Base-by-base conservation (phyloP, 2,113 vertebrate species). In the Poeciliopsis turrubarensis region DNA sequence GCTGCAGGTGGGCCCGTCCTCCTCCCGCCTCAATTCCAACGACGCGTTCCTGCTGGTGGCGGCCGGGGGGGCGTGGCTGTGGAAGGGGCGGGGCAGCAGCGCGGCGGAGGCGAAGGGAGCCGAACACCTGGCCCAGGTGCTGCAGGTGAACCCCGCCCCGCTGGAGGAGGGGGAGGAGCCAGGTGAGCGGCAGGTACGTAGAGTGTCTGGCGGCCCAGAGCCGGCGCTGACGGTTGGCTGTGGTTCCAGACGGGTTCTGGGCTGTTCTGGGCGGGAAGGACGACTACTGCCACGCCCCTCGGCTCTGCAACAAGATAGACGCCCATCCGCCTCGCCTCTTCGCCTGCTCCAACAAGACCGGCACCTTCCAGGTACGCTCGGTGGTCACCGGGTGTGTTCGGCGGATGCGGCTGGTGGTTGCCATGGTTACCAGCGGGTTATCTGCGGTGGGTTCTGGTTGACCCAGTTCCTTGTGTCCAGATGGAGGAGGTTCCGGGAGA, bases 401-500 rank as follows among this genome's bases (percentile, higher is more conserved):
- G 11, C 39, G 4, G 13, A 41, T 4, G 3, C 13, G 14, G 39
- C 39, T 41, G 39, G 3, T 41, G 39, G 14, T 41, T 41, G 14
- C 39, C 34, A 37, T 11, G 34, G 10, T 12, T 37, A 37, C 34
- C 10, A 37, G 34, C 10, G 10, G 34, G 34, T 41, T 41, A 15
- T 3, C 39, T 1, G 39, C 0, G 39, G 39, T 41, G 39, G 3
- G 39, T 41, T 15, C 39, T 14, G 44, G 17, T 47, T 47, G 17
- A 47, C 17, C 14, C 17, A 5, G 44, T 47, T 47, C 44, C 44
- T 2, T 57, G 22, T 57, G 5, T n/a, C 10, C 89, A 99, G 98
- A 98, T 99, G 64, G 98, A 99, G 83, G 98, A 98, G 91, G 97
- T 99, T 7, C 98, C 98, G 0, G 98, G 98, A 10, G 98, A 99